phyloP scores from a whole-genome alignment of 2,113 vertebrate species.

The Marmota flaviventris region DNA sequence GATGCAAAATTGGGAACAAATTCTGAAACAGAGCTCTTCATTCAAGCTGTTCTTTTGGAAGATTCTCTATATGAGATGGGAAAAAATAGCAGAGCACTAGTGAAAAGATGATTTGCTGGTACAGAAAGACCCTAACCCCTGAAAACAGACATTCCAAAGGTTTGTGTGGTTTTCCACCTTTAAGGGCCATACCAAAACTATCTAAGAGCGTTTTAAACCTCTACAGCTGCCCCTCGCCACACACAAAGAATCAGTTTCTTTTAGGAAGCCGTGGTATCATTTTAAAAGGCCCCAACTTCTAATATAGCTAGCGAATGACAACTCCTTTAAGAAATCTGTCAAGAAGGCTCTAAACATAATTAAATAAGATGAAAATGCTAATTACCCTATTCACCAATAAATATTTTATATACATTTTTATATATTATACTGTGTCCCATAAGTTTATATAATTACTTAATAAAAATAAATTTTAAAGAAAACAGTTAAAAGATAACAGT shows the following conservation, averaged over 20 bases:
- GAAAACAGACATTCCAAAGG: neutral
- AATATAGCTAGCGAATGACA: neutral
- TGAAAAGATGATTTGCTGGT: slow-evolving; percentile 15
- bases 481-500: neutral
- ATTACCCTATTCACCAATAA: neutral
- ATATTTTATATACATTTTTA: neutral
- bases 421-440: neutral
- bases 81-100: neutral
- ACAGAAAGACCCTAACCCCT: neutral
- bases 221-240: neutral
- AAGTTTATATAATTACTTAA: neutral
- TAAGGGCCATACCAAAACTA: neutral
- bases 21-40: slow-evolving; percentile 41
- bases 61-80: neutral
- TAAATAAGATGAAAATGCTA: neutral
- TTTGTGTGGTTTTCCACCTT: neutral
- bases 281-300: neutral
- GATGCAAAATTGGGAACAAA: slow-evolving; percentile 17
- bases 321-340: neutral
- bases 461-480: neutral
- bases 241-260: neutral
- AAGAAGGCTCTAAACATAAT: neutral
- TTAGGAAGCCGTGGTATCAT: neutral
- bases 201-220: neutral
- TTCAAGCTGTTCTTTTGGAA: neutral